Conservation (phyloP, 2,113 vertebrate genomes). For the Hystrix cristata region DNA sequence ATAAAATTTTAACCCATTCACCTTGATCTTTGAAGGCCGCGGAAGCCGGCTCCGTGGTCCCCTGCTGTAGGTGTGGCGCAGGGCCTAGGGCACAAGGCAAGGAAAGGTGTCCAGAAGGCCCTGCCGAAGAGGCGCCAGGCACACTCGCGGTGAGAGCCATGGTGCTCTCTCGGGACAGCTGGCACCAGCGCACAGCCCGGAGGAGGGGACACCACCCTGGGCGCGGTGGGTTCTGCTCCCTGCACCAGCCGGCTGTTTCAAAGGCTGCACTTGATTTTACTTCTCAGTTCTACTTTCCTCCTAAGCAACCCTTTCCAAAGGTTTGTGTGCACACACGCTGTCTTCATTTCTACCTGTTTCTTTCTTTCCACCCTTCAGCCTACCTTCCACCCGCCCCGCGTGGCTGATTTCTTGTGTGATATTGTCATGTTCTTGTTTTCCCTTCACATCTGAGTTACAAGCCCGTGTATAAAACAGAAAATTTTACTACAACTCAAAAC, state of each 20-base stretch:
- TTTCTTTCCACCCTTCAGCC: not conserved
- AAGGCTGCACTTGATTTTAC: not conserved
- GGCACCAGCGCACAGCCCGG: not conserved
- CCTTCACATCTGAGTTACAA: not conserved
- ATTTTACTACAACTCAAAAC: not conserved
- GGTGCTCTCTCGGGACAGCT: no score
- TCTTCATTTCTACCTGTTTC: not conserved
- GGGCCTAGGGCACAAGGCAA: no score
- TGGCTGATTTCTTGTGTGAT: no score
- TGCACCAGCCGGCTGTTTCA: not conserved
- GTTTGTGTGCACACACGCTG: not conserved
- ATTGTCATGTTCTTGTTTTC: not conserved
- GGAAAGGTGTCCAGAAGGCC: no score
- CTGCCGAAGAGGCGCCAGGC: no score
- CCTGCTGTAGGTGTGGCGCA: no score
- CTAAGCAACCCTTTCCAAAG: not conserved
- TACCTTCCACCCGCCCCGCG: not conserved
- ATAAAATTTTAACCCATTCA: not conserved
- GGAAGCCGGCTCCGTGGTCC: no score
- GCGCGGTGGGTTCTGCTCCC: not conserved
- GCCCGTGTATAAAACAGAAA: not conserved
- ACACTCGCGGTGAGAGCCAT: not conserved
- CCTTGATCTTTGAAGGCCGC: not conserved
- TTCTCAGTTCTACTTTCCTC: not conserved
- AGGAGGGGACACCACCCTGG: not conserved